Conservation (phyloP, 2,888 invertebrate species). For the Loripinus fragilis region DNA sequence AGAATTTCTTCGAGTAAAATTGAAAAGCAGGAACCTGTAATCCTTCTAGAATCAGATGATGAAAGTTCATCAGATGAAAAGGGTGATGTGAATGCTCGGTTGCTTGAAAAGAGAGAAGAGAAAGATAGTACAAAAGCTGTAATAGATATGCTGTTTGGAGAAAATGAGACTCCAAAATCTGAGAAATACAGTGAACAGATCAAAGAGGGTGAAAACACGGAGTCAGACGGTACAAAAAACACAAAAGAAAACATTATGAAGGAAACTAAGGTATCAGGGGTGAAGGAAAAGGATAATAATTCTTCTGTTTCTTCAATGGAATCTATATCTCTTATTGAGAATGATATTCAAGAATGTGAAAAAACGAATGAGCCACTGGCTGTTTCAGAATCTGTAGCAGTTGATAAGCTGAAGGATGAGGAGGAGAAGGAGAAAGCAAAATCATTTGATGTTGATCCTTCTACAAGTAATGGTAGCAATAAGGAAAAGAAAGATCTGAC, state of each 20-base stretch:
- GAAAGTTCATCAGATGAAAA: not conserved
- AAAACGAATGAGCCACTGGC: not conserved
- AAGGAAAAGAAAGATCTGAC: not conserved
- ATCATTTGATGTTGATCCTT: not conserved
- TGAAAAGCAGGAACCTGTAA: not conserved
- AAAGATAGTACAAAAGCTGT: not conserved
- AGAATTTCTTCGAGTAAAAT: not conserved
- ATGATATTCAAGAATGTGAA: not conserved
- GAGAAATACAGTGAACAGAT: too few species aligned
- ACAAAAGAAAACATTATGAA: too few species aligned
- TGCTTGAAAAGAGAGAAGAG: not conserved
- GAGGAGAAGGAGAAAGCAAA: not conserved
- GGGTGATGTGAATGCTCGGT: not conserved
- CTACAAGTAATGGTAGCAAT: not conserved
- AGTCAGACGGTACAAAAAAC: too few species aligned
- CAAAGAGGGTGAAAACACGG: too few species aligned
- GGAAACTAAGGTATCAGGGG: too few species aligned
- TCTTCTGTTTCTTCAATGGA: not conserved
- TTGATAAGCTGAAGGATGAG: not conserved
- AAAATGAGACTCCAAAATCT: too few species aligned
- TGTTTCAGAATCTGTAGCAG: not conserved
- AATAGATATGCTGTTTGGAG: constrained; percentile 1
- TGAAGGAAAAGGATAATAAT: not conserved
- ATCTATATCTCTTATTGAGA: not conserved
- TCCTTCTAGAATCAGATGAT: constrained; percentile 18